Percentiles rank a stretch among this genome's conserved stretches.
Evolutionary conservation across 2,888 invertebrate species (phyloP).

Genomic region (Eupithecia exiguata): DNA sequence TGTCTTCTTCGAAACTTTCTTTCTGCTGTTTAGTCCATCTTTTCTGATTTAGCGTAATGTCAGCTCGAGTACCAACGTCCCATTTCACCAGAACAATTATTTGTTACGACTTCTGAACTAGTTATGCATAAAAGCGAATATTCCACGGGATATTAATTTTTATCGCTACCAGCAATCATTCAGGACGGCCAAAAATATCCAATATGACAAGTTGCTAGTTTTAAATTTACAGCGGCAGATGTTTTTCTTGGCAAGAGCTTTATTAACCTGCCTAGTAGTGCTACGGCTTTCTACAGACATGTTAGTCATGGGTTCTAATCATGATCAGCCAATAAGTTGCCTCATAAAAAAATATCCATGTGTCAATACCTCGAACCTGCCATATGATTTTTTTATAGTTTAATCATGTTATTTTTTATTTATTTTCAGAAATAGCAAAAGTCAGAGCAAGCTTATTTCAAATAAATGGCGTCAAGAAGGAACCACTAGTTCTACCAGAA

Average conservation of each 20-base stretch:
- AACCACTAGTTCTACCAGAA: slow-evolving; percentile 95
- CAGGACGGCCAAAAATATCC: slow-evolving; percentile 64
- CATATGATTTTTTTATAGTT: background rate
- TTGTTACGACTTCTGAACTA: slow-evolving; percentile 36
- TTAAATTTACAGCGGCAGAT: slow-evolving; percentile 62
- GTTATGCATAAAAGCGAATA: slow-evolving; percentile 51
- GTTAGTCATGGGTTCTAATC: background rate
- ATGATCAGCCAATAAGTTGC: background rate
- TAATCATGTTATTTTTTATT: slow-evolving; percentile 51
- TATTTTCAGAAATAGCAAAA: slow-evolving; percentile 97
- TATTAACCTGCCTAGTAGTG: slow-evolving; percentile 17
- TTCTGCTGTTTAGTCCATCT: background rate
- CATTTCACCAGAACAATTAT: slow-evolving; percentile 23
- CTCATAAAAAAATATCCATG: background rate
- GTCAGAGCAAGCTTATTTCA: slow-evolving; percentile 99
- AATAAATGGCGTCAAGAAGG: slow-evolving; percentile 98
- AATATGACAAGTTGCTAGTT: slow-evolving; percentile 64
- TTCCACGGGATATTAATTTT: slow-evolving; percentile 64
- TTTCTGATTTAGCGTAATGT: background rate
- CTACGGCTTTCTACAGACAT: slow-evolving; percentile 3
- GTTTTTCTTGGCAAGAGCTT: slow-evolving; percentile 39
- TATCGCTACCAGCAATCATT: slow-evolving; percentile 63
- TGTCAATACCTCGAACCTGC: background rate
- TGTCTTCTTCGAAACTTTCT: background rate
- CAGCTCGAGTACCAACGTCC: background rate